Percentiles rank a stretch among this genome's conserved stretches.
Evolutionary conservation across 2,888 invertebrate species (phyloP).

Genomic region (Megamerina dolium): DNA sequence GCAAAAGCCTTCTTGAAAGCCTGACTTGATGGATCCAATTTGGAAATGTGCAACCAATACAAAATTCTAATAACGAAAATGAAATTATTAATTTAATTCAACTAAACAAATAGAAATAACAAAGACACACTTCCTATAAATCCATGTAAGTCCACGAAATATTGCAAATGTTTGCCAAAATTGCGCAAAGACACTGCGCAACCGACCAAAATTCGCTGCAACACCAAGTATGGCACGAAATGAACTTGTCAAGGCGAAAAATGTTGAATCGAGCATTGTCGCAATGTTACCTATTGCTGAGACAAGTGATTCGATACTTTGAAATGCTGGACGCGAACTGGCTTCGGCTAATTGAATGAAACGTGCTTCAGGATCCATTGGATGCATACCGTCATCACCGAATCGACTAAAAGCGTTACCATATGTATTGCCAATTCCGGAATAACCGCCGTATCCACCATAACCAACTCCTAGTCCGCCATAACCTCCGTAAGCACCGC

Average conservation of each 20-base stretch:
- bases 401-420: constrained; percentile 41
- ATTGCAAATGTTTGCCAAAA: constrained; percentile 84
- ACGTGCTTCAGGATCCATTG: constrained; percentile 48
- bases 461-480: constrained; percentile 17
- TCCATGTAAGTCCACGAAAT: constrained; percentile 71
- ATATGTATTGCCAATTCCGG: constrained; percentile 27
- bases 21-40: constrained; percentile 44
- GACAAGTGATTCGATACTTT: constrained; percentile 88
- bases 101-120: not conserved
- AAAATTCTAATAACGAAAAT: constrained; percentile 33
- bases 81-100: constrained; percentile 1
- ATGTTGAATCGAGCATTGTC: constrained; percentile 95
- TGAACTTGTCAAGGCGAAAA: constrained; percentile 90
- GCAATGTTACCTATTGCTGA: constrained; percentile 89
- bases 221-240: constrained; percentile 93
- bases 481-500: constrained; percentile 19
- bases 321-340: constrained; percentile 85
- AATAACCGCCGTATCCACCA: constrained; percentile 30
- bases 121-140: constrained; percentile 58
- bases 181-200: constrained; percentile 77
- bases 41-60: constrained; percentile 43
- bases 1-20: constrained; percentile 51
- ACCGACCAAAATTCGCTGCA: constrained; percentile 86
- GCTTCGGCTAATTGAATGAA: constrained; percentile 88
- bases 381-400: constrained; percentile 32